Base-by-base conservation (phyloP, 64 coral and sea anemone genomes). In the Montipora foliosa region DNA sequence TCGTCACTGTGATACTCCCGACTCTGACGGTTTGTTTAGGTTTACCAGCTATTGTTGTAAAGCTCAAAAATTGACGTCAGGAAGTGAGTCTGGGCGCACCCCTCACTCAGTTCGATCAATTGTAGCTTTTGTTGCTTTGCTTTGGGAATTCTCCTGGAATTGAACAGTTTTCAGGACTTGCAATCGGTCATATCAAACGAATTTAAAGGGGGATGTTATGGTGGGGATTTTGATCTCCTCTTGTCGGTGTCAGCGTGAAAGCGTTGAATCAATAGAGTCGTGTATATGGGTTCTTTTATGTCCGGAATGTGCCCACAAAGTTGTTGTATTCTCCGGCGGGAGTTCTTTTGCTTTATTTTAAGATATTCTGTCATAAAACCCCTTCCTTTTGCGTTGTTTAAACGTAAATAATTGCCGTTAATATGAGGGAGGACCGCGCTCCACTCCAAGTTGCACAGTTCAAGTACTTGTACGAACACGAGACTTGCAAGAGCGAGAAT, bases 31-130 rank as follows among this genome's bases (percentile, higher is more conserved):
- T 86, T 86, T 86, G 82, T 71, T 86, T 86, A 86, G 62, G 66
- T 86, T 86, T 15, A 19, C 44, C 14, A 19, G 3, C 6, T 11
- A 57, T 57, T 11, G 53, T 86, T 67, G 29, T 29, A 67, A 71
- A 71, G 68, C 19, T 24, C 5, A 14, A 14, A 82, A 73, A 37
- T 82, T 37, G 37, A 37, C 64, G 82, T 66, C 68, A 86, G 82
- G 82, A 86, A 86, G 66, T 86, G 82, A 86, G 82, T 86, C 67
- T 47, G 82, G 82, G 82, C 82, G 82, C 82, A 86, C 82, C 82
- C 82, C 82, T 70, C 2, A 47, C 62, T 51, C 19, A 44, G 20
- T 86, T 50, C 47, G 62, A 72, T 86, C 64, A 45, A 8, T 7
- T 19, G 8, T 5, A 5, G 67, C 71, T 68, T 19, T 12, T 69